Evolutionary conservation across 2,797 vertebrate species (phyloP), one percentile per base, ranked within the genome.

Genomic region (Lates japonicus): DNA sequence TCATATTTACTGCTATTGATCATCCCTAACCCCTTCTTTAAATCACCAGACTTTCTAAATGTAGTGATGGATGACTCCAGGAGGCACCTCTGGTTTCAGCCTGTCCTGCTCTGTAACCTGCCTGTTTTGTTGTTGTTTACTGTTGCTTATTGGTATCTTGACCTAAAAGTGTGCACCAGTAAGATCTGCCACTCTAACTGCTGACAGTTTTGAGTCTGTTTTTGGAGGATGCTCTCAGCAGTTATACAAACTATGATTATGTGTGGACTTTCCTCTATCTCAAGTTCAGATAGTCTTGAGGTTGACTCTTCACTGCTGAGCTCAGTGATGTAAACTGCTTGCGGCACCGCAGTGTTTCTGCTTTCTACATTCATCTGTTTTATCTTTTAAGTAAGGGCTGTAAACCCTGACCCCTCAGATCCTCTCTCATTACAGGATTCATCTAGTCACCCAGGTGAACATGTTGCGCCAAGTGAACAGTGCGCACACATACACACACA

Each of bases 401-500:
- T 61, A 64, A 57, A 76, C 54, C 67, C 17, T 51, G 41, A 69
- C n/a, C n/a, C 42, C 68, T 60, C 69, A 9, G 33, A 37, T 67
- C 37, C 58, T 61, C 86, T 71, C 61, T 55, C 42, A 48, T 84
- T 77, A 69, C 74, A 1, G 89, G 86, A 93, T 75, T 95, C 87
- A 84, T 82, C 74, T 58, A 37, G 82, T 55, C 85, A 31, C 33
- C 41, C 64, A 91, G 88, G 88, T 87, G 76, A 92, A 87, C 13
- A 58, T 63, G 52, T 42, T 20, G 1, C 72, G 78, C 82, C 76
- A 66, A 49, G 72, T 49, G 25, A 69, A 63, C 59, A 35, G 41
- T 11, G 12, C 37, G 9, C 37, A 39, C 22, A 60, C 42, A 39
- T 7, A 51, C 44, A 51, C 13, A 37, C 51, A 20, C 4, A 49